These are phyloP conservation scores for Sapayoa aenigma DNA, from an alignment of 2,113 vertebrate species.

Conservation along the genomic window DNA sequence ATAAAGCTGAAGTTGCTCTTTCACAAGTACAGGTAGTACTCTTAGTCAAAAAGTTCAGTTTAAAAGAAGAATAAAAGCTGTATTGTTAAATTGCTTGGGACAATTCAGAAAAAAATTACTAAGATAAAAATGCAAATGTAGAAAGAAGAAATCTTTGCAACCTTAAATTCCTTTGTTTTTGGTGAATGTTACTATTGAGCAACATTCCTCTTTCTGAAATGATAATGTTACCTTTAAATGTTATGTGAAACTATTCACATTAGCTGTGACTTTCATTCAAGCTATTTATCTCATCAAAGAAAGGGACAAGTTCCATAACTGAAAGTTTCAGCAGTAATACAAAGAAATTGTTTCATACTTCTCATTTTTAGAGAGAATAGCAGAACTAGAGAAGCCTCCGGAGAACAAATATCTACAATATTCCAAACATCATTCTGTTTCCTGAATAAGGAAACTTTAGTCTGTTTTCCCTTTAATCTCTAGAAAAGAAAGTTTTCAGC, in stretches of 20 bases:
- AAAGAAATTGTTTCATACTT: neutral
- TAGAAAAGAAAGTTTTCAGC: neutral
- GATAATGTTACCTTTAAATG: neutral
- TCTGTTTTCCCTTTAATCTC: neutral
- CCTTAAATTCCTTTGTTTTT: neutral
- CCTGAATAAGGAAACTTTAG: neutral
- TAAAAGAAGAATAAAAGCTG: neutral
- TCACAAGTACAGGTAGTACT: neutral
- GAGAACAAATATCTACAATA: neutral
- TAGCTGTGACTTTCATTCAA: neutral
- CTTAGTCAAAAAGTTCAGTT: neutral
- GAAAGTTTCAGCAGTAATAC: neutral
- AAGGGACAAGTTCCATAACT: neutral
- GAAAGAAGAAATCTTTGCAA: neutral
- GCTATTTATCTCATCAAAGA: neutral
- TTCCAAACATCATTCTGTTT: neutral
- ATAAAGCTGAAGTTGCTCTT: neutral
- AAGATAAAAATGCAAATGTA: neutral
- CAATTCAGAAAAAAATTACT: neutral
- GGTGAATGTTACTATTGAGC: neutral
- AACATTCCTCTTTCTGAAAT: neutral
- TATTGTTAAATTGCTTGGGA: neutral
- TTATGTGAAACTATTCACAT: neutral
- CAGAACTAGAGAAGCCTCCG: neutral
- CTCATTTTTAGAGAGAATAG: neutral